phyloP scores from a whole-genome alignment of 2,797 vertebrate species.

The Chiroxiphia lanceolata region DNA sequence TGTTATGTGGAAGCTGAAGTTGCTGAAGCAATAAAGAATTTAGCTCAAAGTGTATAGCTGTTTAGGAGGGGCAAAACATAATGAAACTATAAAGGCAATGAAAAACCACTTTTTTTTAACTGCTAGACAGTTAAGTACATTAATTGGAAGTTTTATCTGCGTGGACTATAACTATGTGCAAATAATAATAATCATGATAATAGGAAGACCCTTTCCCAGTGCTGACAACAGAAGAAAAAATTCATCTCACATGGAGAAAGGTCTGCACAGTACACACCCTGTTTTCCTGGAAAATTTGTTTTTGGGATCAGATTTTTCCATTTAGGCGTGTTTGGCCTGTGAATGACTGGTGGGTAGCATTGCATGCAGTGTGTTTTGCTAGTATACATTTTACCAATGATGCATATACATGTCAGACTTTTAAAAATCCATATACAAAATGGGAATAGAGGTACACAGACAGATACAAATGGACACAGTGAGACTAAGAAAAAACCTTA shows the following conservation, averaged over 20 bases:
- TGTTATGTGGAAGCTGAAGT: neutral
- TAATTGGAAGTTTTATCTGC: conserved; percentile 5
- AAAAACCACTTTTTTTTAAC: neutral
- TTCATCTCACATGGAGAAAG: neutral
- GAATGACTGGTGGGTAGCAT: neutral
- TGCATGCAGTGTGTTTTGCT: neutral
- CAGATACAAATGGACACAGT: neutral
- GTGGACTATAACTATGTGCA: neutral
- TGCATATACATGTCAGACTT: neutral
- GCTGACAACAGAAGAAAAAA: neutral
- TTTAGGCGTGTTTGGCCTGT: neutral
- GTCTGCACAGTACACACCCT: neutral
- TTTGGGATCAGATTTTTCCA: neutral
- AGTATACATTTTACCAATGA: neutral
- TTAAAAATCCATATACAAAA: neutral
- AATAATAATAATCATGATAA: neutral
- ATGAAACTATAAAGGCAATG: neutral
- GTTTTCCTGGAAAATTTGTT: neutral
- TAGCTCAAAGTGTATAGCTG: neutral
- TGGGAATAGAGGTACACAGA: neutral
- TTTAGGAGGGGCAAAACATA: neutral
- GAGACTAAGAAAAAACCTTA: fast-evolving
- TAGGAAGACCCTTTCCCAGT: neutral
- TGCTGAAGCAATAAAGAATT: conserved; percentile 36
- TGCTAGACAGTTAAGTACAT: neutral